Conservation (phyloP, 2,888 invertebrate species). For the Ophion slaviceki region DNA sequence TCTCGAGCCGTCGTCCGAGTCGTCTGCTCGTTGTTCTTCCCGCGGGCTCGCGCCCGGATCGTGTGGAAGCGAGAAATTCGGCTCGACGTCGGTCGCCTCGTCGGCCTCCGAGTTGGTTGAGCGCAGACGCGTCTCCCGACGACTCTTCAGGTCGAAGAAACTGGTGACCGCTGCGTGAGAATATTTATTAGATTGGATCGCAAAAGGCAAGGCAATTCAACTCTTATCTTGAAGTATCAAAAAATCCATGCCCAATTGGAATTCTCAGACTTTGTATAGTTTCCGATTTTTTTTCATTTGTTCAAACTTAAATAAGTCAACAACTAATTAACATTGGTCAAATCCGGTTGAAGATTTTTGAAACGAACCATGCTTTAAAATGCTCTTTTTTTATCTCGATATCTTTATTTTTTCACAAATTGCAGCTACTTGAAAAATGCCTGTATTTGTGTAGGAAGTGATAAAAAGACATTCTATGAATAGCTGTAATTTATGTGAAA, state of each 20-base stretch:
- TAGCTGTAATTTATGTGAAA: too few species aligned
- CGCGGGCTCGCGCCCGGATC: constrained; percentile 64
- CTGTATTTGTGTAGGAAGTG: too few species aligned
- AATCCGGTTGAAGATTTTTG: too few species aligned
- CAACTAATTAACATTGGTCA: too few species aligned
- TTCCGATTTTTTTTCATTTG: not conserved
- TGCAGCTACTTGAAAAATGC: too few species aligned
- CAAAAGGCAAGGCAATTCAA: not conserved
- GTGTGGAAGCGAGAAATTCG: constrained; percentile 71
- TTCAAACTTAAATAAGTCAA: too few species aligned
- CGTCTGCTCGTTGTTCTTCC: constrained; percentile 33
- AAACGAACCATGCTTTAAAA: too few species aligned
- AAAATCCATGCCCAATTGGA: not conserved
- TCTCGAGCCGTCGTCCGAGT: constrained; percentile 23
- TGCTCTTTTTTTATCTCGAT: too few species aligned
- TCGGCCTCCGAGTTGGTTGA: constrained; percentile 76
- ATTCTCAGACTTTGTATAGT: not conserved
- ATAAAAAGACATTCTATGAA: too few species aligned
- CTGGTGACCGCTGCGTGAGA: constrained; percentile 42
- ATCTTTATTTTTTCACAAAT: too few species aligned
- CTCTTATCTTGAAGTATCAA: not conserved
- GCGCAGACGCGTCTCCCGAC: constrained; percentile 68
- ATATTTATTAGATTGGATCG: not conserved
- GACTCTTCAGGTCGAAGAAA: constrained; percentile 62
- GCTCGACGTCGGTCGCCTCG: constrained; percentile 74